phyloP scores from a whole-genome alignment of 1,140 invertebrate species.

The Eubasilissa regina region DNA sequence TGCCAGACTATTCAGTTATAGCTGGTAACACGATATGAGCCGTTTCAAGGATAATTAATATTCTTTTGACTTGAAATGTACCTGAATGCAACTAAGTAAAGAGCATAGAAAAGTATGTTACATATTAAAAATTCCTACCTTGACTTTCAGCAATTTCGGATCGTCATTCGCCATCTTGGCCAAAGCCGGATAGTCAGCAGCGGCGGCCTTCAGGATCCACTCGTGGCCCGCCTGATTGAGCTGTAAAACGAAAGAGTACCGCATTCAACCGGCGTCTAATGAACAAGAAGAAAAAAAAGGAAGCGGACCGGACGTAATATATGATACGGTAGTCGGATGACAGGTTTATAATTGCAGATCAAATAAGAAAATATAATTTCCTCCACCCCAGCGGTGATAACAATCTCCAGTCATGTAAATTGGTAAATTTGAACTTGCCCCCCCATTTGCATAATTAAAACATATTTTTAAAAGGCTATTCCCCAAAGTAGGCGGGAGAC shows the following conservation, averaged over 20 bases:
- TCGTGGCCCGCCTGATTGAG: conserved; percentile 82
- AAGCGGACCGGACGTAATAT: conserved; percentile 19
- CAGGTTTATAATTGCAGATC: conserved; percentile 58
- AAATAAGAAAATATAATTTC: conserved; percentile 59
- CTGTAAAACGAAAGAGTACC: no score
- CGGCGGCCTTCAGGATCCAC: conserved; percentile 87
- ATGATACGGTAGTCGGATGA: conserved; percentile 46
- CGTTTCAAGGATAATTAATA: no score
- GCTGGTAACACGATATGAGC: no score
- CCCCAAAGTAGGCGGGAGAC: conserved; percentile 17
- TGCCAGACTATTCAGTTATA: no score
- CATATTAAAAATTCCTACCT: conserved; percentile 82
- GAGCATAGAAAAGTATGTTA: no score
- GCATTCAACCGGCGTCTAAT: no score
- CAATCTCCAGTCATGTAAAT: conserved; percentile 56
- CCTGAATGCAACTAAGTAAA: no score
- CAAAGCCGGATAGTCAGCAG: conserved; percentile 86
- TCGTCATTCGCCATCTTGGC: conserved; percentile 87
- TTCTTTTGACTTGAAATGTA: no score
- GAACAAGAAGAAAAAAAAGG: neutral
- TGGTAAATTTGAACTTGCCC: conserved; percentile 50
- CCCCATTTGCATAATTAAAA: conserved; percentile 59
- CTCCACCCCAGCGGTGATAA: conserved; percentile 43
- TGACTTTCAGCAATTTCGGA: conserved; percentile 84
- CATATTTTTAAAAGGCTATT: conserved; percentile 38